Conservation (phyloP, 2,113 vertebrate genomes). For the Chitala chitala region DNA sequence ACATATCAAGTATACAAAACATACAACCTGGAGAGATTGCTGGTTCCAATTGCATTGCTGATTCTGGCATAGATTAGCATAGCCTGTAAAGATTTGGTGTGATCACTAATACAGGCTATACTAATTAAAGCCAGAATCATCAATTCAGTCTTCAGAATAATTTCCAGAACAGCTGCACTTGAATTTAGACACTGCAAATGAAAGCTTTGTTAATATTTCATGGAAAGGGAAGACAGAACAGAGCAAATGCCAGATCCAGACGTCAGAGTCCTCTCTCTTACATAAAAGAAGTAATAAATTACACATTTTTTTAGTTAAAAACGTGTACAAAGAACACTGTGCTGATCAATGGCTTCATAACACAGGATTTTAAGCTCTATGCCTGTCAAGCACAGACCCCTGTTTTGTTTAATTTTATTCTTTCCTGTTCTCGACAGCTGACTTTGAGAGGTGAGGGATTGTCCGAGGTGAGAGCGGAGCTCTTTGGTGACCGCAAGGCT, state of each 20-base stretch:
- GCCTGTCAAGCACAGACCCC: too few species aligned
- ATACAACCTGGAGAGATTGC: slow-evolving; percentile 23
- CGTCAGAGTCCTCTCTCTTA: background rate
- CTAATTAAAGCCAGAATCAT: slow-evolving; percentile 80
- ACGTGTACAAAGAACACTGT: background rate
- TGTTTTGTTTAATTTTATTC: too few species aligned
- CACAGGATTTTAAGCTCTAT: too few species aligned
- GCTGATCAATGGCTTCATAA: too few species aligned
- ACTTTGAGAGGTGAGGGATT: too few species aligned
- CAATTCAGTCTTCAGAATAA: slow-evolving; percentile 57
- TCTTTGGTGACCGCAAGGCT: too few species aligned
- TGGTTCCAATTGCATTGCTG: slow-evolving; percentile 61
- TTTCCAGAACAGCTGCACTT: slow-evolving; percentile 18
- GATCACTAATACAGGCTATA: slow-evolving; percentile 79
- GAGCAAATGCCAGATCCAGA: background rate
- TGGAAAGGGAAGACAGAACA: background rate
- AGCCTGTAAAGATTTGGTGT: slow-evolving; percentile 77
- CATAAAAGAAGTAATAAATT: background rate
- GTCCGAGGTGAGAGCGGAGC: too few species aligned
- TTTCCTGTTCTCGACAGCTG: too few species aligned
- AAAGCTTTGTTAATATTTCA: slow-evolving; percentile 21
- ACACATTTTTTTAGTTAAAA: background rate
- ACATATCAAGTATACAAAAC: background rate
- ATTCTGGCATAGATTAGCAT: slow-evolving; percentile 79
- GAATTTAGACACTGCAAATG: slow-evolving; percentile 20